These are phyloP conservation scores for Jordanella pulchra DNA, from an alignment of 2,797 vertebrate species.

Conservation along the genomic window DNA sequence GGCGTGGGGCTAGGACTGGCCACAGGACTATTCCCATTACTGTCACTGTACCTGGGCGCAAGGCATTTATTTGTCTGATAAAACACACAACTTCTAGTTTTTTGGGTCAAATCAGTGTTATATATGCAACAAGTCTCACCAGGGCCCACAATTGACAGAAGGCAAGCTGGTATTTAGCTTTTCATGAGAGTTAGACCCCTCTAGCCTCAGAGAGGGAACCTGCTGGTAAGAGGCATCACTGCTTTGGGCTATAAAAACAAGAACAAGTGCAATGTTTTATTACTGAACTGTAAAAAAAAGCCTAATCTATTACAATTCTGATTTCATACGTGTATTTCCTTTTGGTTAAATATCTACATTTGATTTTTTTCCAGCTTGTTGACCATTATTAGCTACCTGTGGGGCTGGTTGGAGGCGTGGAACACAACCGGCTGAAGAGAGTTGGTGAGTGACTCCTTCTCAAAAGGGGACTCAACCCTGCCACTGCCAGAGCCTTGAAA, in stretches of 20 bases:
- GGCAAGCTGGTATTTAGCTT: constrained; percentile 98
- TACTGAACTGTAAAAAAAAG: not conserved
- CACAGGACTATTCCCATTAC: constrained; percentile 75
- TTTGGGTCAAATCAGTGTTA: not conserved
- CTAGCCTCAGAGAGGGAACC: constrained; percentile 87
- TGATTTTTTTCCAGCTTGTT: not conserved
- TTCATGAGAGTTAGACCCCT: constrained; percentile 87
- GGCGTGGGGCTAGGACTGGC: constrained; percentile 60
- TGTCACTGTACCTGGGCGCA: constrained; percentile 77
- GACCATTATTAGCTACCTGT: constrained; percentile 60
- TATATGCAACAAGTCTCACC: constrained; percentile 50
- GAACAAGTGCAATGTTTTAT: not conserved
- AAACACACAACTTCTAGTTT: not conserved
- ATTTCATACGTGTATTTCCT: not conserved
- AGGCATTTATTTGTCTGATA: not conserved
- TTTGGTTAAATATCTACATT: not conserved
- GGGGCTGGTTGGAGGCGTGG: constrained; percentile 87
- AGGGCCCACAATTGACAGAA: constrained; percentile 89
- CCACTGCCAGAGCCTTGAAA: constrained; percentile 89
- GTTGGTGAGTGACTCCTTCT: constrained; percentile 94
- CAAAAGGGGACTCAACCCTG: constrained; percentile 92
- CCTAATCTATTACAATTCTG: not conserved
- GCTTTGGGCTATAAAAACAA: constrained; percentile 59
- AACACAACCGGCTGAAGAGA: constrained; percentile 85
- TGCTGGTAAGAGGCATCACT: constrained; percentile 76